phyloP scores from a whole-genome alignment of 2,888 invertebrate species.

The Meliscaeva auricollis region DNA sequence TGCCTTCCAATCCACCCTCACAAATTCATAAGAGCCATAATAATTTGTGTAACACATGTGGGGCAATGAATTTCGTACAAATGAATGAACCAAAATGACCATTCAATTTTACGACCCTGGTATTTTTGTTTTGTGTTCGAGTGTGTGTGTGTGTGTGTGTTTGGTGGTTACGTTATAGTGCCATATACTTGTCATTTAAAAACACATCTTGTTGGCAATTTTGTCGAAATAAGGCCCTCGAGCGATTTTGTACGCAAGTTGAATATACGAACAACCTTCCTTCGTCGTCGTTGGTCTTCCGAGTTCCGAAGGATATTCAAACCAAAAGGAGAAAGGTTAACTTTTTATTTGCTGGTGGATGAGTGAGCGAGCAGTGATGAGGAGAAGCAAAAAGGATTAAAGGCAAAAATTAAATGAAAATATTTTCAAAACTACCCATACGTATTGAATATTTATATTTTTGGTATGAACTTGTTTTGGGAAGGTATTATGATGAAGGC shows the following conservation, averaged over 20 bases:
- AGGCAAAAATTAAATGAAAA: constrained; percentile 73
- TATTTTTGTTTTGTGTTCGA: not conserved
- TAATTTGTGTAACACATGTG: constrained; percentile 75
- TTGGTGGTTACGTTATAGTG: constrained; percentile 41
- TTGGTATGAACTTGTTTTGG: not conserved
- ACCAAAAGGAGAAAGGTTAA: constrained; percentile 3
- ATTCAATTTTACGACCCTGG: constrained; percentile 72
- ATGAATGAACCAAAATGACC: constrained; percentile 73
- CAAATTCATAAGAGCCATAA: constrained; percentile 46
- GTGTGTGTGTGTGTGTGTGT: constrained; percentile 9
- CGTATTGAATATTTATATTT: constrained; percentile 71
- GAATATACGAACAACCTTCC: constrained; percentile 61
- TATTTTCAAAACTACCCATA: constrained; percentile 70
- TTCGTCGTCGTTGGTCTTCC: no score
- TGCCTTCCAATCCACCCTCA: constrained; percentile 11
- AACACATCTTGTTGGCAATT: constrained; percentile 75
- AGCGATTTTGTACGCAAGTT: constrained; percentile 67
- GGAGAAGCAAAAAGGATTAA: constrained; percentile 59
- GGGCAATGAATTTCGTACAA: constrained; percentile 67
- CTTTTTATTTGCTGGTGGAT: constrained; percentile 15
- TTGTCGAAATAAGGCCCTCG: constrained; percentile 70
- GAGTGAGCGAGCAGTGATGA: not conserved
- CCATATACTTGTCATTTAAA: constrained; percentile 76
- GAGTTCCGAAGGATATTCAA: not conserved
- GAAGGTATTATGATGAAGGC: not conserved